A percentile compares a stretch with the other conserved stretches of the same genome.
These are phyloP conservation scores for Phasianus colchicus DNA, from an alignment of 2,113 vertebrate genomes.

Conservation along the genomic window DNA sequence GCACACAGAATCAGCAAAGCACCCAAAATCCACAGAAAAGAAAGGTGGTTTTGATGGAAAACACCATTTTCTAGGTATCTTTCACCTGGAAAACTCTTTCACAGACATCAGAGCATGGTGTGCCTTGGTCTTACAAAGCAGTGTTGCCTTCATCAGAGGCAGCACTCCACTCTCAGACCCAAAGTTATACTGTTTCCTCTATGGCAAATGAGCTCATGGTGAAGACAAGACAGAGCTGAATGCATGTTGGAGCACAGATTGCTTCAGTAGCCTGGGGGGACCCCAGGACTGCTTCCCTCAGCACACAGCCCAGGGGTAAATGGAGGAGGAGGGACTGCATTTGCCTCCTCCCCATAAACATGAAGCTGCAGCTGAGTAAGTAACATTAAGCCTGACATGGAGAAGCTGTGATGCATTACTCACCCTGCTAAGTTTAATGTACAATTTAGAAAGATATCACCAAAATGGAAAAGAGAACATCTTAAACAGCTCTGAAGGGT, in stretches of 20 bases:
- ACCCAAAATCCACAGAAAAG: not conserved
- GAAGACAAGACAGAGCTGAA: not conserved
- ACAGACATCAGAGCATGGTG: rapidly evolving
- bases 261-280: not conserved
- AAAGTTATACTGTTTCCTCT: not conserved
- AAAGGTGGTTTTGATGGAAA: rapidly evolving
- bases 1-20: not conserved
- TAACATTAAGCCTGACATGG: constrained; percentile 60
- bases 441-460: constrained; percentile 81
- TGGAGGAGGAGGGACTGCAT: not conserved
- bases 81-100: not conserved
- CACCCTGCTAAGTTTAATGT: constrained; percentile 76
- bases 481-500: constrained; percentile 72
- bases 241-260: not conserved
- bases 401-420: constrained; percentile 76
- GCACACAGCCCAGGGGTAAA: constrained; percentile 10
- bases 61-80: not conserved
- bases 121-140: rapidly evolving
- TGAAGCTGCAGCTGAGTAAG: constrained; percentile 30
- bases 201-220: not conserved
- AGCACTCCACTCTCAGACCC: not conserved
- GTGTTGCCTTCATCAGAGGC: not conserved
- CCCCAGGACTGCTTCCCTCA: not conserved
- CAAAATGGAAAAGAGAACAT: constrained; percentile 70
- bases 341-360: constrained; percentile 48